Conservation (phyloP, 1,140 invertebrate genomes). For the Atopsyche davidsoni region DNA sequence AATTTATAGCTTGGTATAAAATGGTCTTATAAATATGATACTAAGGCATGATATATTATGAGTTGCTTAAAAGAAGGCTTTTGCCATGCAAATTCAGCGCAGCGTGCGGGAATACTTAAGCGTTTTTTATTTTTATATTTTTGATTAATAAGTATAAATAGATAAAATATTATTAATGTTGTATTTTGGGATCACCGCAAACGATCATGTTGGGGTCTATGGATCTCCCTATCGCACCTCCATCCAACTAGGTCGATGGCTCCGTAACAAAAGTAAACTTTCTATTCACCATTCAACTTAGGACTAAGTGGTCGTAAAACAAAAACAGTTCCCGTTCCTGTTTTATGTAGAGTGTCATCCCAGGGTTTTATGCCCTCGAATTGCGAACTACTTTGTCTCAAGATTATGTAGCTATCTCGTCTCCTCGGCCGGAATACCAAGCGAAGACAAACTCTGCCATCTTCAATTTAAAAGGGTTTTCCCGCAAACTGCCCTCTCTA, state of each 20-base stretch:
- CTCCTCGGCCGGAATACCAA: not conserved
- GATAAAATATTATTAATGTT: too few species aligned
- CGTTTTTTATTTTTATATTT: too few species aligned
- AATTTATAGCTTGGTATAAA: too few species aligned
- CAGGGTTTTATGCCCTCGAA: not conserved
- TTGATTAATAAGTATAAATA: too few species aligned
- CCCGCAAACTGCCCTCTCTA: not conserved
- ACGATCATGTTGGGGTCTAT: too few species aligned
- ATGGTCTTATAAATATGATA: too few species aligned
- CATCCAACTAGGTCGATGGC: not conserved
- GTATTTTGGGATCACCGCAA: too few species aligned
- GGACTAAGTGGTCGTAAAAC: constrained; percentile 23
- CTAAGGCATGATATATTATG: too few species aligned
- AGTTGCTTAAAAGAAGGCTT: too few species aligned
- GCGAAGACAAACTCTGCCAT: not conserved
- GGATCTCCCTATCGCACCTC: not conserved
- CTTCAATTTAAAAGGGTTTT: not conserved
- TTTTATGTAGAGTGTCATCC: constrained; percentile 21
- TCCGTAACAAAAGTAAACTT: not conserved
- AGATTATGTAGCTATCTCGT: not conserved
- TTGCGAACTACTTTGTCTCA: constrained; percentile 1
- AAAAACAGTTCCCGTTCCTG: constrained; percentile 23
- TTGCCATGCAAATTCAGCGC: too few species aligned
- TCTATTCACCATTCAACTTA: constrained; percentile 10
- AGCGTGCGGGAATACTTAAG: too few species aligned